Evolutionary conservation across 2,113 vertebrate genomes (phyloP).

Genomic region (Alexandromys fortis): DNA sequence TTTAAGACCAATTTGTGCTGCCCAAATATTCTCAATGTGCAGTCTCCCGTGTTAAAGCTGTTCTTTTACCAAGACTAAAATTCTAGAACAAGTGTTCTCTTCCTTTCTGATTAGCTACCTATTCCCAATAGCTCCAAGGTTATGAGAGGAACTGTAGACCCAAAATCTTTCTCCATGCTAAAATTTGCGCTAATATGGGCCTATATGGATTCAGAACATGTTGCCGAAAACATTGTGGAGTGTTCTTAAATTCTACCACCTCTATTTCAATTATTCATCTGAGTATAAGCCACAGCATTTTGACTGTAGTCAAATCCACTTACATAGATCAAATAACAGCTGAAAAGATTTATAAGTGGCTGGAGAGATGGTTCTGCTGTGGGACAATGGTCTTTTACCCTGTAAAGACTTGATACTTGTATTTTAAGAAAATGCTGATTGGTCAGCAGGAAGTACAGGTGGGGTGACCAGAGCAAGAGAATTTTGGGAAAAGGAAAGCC

Average conservation of each 20-base stretch:
- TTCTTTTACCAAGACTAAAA: neutral
- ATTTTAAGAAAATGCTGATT: too few relatives aligned
- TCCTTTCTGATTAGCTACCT: accelerated
- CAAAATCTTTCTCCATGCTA: neutral
- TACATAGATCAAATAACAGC: neutral
- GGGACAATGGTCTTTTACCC: too few relatives aligned
- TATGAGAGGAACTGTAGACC: neutral
- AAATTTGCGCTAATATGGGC: neutral
- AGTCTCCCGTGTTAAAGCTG: neutral
- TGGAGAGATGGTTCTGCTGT: neutral
- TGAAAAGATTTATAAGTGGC: neutral
- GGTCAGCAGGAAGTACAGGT: too few relatives aligned
- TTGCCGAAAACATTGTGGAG: neutral
- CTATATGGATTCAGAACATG: neutral
- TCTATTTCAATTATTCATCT: neutral
- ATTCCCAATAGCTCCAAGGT: neutral
- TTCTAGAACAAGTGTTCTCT: neutral
- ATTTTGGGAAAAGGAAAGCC: too few relatives aligned
- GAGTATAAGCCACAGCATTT: neutral
- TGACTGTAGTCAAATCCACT: neutral
- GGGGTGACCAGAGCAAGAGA: too few relatives aligned
- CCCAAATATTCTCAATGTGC: neutral
- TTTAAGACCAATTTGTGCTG: neutral
- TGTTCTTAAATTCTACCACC: neutral
- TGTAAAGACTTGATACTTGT: too few relatives aligned